Percentiles rank a stretch among this genome's conserved stretches.
Conservation (phyloP, 2,797 vertebrate genomes). For the Uromys caudimaculatus region DNA sequence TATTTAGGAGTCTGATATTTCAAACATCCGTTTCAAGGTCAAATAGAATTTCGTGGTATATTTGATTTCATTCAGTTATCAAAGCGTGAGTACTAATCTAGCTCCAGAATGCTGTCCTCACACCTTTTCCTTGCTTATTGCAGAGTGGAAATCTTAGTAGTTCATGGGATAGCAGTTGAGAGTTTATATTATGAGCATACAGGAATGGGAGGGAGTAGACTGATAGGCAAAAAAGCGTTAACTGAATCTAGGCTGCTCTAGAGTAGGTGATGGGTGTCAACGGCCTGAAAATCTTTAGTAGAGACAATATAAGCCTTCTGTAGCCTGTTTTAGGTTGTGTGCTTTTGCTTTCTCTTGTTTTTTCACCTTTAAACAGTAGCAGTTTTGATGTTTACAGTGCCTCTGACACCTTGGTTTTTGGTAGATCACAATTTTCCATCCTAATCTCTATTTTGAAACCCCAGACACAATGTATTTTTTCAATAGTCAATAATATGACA, state of each 20-base stretch:
- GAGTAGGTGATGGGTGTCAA: background rate
- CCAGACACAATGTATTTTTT: background rate
- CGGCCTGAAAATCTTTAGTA: slow-evolving; percentile 1
- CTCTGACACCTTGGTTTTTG: slow-evolving; percentile 2
- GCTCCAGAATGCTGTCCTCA: background rate
- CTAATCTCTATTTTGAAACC: slow-evolving; percentile 49
- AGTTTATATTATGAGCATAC: slow-evolving; percentile 6
- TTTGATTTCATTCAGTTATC: background rate
- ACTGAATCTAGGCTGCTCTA: background rate
- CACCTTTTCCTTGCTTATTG: background rate
- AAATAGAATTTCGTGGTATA: slow-evolving; percentile 14
- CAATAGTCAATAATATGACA: background rate
- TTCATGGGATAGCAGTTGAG: background rate
- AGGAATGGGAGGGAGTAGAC: background rate
- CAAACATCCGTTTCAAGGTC: background rate
- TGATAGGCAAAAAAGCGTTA: background rate
- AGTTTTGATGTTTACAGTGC: slow-evolving; percentile 33
- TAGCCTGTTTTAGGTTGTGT: background rate
- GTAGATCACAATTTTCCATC: slow-evolving; percentile 24
- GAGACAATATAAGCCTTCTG: background rate
- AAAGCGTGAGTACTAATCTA: slow-evolving; percentile 8
- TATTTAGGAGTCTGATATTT: background rate
- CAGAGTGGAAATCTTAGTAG: slow-evolving; percentile 2
- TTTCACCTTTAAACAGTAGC: slow-evolving; percentile 10
- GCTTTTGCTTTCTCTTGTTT: background rate